Base-by-base conservation (phyloP, 2,113 vertebrate species). In the Pagrus major region DNA sequence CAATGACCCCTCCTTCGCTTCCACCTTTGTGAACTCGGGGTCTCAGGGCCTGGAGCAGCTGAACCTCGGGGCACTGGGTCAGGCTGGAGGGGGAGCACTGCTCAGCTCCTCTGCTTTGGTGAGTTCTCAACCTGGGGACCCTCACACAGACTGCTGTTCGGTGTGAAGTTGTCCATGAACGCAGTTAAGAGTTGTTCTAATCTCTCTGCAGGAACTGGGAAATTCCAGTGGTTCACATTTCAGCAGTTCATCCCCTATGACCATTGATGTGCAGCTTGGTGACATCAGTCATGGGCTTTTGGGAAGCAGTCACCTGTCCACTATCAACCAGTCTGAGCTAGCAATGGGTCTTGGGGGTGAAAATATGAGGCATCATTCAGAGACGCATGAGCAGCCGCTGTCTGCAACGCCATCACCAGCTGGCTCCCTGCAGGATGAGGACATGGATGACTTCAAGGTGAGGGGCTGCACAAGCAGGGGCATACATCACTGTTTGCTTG, bases 271-370 rank as follows among this genome's bases (percentile, higher is more conserved):
- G 41, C 95, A 96, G 10, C 96, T 97, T 65, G 93, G 94, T 14
- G 96, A 97, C 83, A 95, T 97, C 55, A 93, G 94, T 79, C 96
- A 94, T 2, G 85, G 94, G 46, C 94, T 98, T 37, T 78, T 97
- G 86, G 95, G 94, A 37, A 96, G 97, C 71, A 93, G 93, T 88
- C 96, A 96, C 47, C 90, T 97, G 69, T 94, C 93, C 44, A 97
- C 96, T 46, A 98, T 97, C 27, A 97, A 97, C 91, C 96, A 96
- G 59, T 95, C 97, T 4, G 97, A 97, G 89, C 93, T 98, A 76
- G 94, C 96, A 6, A 92, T 98, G 66, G 96, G 95, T 71, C 94
- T 97, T 9, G 95, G 95, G 4, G 93, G 93, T 9, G 94, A 94
- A 20, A 87, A 92, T 60, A 95, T 96, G 21, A 76, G 95, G 47